Conservation (phyloP, 2,888 invertebrate species). For the Hydrotaea diabolus region DNA sequence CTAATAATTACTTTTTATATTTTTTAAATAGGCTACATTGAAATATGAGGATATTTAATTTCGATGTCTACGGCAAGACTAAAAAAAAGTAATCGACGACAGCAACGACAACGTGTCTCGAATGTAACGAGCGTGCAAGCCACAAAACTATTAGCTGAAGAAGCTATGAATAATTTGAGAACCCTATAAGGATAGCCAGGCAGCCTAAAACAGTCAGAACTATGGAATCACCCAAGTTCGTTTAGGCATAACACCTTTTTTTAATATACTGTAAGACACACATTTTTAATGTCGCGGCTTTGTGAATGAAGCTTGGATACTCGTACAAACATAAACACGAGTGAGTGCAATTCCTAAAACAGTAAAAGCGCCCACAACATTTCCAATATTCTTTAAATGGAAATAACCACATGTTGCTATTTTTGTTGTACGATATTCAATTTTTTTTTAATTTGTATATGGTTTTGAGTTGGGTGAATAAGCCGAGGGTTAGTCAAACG, state of each 20-base stretch:
- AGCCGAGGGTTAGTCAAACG: conserved; percentile 18
- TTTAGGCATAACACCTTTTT: conserved; percentile 17
- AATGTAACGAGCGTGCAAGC: conserved; percentile 23
- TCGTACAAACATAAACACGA: not conserved
- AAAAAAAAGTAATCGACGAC: conserved; percentile 1
- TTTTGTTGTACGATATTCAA: not conserved
- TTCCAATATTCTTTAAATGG: conserved; percentile 13
- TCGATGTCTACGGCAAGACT: not conserved
- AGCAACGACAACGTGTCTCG: not conserved
- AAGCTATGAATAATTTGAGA: conserved; percentile 61
- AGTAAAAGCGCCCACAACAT: conserved; percentile 17
- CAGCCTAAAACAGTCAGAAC: not conserved
- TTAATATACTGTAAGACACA: conserved; percentile 16
- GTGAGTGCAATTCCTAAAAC: conserved; percentile 10
- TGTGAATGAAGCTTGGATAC: not conserved
- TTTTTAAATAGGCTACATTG: conserved; percentile 28
- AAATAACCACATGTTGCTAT: conserved; percentile 38
- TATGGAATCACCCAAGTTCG: not conserved
- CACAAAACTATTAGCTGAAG: conserved; percentile 48
- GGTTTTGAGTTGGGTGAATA: conserved; percentile 7
- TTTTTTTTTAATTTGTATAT: conserved; percentile 6
- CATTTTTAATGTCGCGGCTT: not conserved
- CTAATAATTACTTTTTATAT: conserved; percentile 29
- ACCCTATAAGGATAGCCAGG: conserved; percentile 49
- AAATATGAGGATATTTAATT: not conserved